Evolutionary conservation across 2,113 vertebrate species (phyloP).

Genomic region (Hepsetus odoe): DNA sequence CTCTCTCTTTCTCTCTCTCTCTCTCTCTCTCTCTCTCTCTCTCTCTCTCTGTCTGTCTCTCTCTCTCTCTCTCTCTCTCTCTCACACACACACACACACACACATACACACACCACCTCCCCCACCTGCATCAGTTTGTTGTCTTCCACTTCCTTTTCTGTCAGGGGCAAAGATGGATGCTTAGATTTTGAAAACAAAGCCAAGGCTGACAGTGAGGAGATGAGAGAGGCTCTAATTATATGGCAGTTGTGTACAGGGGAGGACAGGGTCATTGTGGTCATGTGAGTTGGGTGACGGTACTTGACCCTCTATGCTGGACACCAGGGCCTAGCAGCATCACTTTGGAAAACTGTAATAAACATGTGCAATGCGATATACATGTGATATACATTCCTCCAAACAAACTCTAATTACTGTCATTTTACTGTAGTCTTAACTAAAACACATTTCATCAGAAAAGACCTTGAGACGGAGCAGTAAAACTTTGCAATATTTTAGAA

Average conservation of each 20-base stretch:
- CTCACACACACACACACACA: neutral
- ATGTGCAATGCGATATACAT: neutral
- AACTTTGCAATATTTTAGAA: too few relatives aligned
- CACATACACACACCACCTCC: neutral
- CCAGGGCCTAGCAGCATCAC: neutral
- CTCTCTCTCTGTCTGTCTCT: slow-evolving; percentile 51
- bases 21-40: slow-evolving; percentile 27
- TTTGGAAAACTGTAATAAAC: neutral
- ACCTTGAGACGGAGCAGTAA: too few relatives aligned
- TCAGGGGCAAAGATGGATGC: slow-evolving; percentile 42
- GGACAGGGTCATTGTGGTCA: neutral
- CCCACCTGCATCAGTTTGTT: slow-evolving; percentile 33
- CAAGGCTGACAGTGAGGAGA: slow-evolving; percentile 11
- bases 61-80: neutral
- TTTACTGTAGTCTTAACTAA: too few relatives aligned
- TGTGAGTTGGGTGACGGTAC: neutral
- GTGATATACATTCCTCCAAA: neutral
- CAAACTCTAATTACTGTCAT: too few relatives aligned
- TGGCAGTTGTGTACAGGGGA: neutral
- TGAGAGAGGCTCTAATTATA: slow-evolving; percentile 44
- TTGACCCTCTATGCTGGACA: neutral
- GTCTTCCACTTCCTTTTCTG: slow-evolving; percentile 41
- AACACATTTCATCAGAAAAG: too few relatives aligned
- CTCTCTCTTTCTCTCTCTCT: neutral
- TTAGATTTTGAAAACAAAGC: slow-evolving; percentile 41